A percentile compares a stretch with the other conserved stretches of the same genome.
Conservation (phyloP, 2,797 vertebrate species). For the Coccyzus lansbergi region DNA sequence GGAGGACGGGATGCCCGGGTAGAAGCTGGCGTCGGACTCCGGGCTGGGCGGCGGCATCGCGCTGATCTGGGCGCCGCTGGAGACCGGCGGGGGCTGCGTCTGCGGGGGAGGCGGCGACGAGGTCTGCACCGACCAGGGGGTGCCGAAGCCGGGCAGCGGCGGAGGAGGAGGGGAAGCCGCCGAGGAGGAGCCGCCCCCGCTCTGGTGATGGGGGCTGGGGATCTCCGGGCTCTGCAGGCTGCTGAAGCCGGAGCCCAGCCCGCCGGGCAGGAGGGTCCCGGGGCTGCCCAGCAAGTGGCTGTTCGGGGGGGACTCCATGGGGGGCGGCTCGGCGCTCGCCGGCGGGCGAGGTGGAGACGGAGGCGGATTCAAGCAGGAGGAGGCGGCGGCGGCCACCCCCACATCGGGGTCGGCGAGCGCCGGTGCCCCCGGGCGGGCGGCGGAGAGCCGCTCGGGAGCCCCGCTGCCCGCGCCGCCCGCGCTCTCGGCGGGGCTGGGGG, state of each 20-base stretch:
- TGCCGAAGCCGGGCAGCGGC: constrained; percentile 88
- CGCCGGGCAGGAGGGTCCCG: constrained; percentile 84
- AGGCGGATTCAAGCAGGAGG: constrained; percentile 75
- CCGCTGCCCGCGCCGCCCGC: constrained; percentile 67
- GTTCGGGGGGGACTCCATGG: constrained; percentile 90
- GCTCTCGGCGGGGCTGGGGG: constrained; percentile 60
- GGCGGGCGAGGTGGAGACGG: constrained; percentile 74
- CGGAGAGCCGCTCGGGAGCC: constrained; percentile 66
- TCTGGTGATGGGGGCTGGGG: constrained; percentile 80
- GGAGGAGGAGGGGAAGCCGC: constrained; percentile 76
- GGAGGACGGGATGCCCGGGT: constrained; percentile 90
- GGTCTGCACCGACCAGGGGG: constrained; percentile 96
- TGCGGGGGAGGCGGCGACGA: constrained; percentile 89
- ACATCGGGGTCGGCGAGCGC: constrained; percentile 76
- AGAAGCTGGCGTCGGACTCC: constrained; percentile 91
- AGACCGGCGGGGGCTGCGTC: constrained; percentile 74
- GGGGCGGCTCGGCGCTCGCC: constrained; percentile 78
- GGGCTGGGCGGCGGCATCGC: constrained; percentile 80
- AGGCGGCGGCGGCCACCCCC: constrained; percentile 76
- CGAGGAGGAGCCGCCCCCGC: constrained; percentile 85
- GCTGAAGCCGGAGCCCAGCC: constrained; percentile 86
- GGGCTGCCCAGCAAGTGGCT: constrained; percentile 86
- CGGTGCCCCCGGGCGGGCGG: constrained; percentile 68
- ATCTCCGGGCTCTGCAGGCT: constrained; percentile 88
- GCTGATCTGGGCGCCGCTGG: constrained; percentile 81